Conservation (phyloP, 2,113 vertebrate genomes). For the Chascanopsetta lugubris region DNA sequence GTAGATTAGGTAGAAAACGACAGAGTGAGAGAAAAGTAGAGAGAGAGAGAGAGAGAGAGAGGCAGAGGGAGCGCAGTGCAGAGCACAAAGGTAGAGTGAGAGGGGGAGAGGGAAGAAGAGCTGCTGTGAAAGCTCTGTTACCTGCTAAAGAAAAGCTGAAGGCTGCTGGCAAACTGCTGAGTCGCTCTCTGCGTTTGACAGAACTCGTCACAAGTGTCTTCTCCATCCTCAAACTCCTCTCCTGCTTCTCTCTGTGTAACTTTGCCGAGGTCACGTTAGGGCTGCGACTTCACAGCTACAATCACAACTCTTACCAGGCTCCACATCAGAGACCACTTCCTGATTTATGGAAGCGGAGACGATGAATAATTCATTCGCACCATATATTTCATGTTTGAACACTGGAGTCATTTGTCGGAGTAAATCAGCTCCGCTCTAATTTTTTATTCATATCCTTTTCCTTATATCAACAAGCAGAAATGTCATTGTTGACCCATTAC, state of each 20-base stretch:
- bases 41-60: background rate
- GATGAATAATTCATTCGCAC: background rate
- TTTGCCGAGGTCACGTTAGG: constrained; percentile 22
- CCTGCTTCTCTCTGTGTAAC: constrained; percentile 1
- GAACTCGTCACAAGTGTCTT: constrained; percentile 13
- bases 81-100: constrained; percentile 6
- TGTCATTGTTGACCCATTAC: background rate
- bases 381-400: background rate
- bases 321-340: background rate
- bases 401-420: background rate
- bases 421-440: background rate
- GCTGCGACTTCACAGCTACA: background rate
- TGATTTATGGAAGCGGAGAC: background rate
- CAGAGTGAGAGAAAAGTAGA: background rate
- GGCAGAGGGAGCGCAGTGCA: constrained; percentile 8
- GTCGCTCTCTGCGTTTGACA: constrained; percentile 35
- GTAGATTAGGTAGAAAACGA: constrained; percentile 46
- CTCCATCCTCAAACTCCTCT: constrained; percentile 10
- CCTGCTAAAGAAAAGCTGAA: constrained; percentile 29
- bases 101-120: background rate
- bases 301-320: background rate
- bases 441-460: too few relatives aligned
- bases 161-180: constrained; percentile 60
- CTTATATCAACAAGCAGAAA: too few relatives aligned
- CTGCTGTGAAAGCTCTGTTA: constrained; percentile 22